Percentiles rank a stretch among this genome's conserved stretches.
Evolutionary conservation across 2,797 vertebrate genomes (phyloP).

Genomic region (Iguana delicatissima): DNA sequence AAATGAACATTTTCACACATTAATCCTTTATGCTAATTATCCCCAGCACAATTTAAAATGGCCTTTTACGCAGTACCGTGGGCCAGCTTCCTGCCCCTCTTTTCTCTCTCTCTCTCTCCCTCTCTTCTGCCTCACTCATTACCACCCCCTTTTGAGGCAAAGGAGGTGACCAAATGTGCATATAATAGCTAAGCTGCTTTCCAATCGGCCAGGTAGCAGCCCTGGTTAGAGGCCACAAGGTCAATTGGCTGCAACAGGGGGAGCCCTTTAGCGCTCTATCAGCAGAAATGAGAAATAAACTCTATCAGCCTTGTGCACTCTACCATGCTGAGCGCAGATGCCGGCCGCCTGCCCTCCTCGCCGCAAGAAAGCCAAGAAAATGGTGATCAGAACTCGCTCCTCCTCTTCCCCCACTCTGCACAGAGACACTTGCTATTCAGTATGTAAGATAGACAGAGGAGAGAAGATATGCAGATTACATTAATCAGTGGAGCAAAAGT

Average conservation of each 20-base stretch:
- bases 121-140: background rate
- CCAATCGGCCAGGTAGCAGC: background rate
- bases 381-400: background rate
- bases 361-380: background rate
- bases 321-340: background rate
- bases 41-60: background rate
- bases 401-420: background rate
- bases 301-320: background rate
- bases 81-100: background rate
- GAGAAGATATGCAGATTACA: background rate
- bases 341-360: background rate
- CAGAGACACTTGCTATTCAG: background rate
- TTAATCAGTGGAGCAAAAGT: background rate
- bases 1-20: background rate
- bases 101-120: too few relatives aligned
- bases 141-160: background rate
- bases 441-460: background rate
- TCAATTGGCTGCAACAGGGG: conserved; percentile 18
- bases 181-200: background rate
- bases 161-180: background rate
- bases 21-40: background rate
- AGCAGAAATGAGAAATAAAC: conserved; percentile 19
- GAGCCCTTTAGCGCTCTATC: background rate
- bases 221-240: background rate
- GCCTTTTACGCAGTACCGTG: background rate